Conservation (phyloP, 2,797 vertebrate genomes). For the Poecilia wingei region DNA sequence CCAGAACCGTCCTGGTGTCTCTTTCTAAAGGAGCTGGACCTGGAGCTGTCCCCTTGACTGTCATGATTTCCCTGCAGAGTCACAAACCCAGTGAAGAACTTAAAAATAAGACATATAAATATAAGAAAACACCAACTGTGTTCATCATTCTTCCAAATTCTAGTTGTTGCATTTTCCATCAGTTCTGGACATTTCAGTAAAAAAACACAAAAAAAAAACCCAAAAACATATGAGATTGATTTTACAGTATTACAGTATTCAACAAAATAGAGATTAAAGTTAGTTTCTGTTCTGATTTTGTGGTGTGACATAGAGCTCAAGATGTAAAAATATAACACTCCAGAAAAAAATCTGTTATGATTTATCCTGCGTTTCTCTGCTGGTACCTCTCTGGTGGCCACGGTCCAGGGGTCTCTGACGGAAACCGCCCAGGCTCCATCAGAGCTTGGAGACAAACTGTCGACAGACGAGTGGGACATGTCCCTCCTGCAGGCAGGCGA, state of each 20-base stretch:
- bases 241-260: neutral
- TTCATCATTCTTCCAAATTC: neutral
- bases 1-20: constrained; percentile 71
- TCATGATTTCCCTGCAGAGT: constrained; percentile 55
- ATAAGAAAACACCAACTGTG: neutral
- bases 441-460: constrained; percentile 65
- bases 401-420: constrained; percentile 50
- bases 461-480: constrained; percentile 52
- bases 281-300: neutral
- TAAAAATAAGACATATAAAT: neutral
- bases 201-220: neutral
- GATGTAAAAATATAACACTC: neutral
- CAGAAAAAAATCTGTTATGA: neutral
- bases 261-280: neutral
- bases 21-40: constrained; percentile 75
- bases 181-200: neutral
- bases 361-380: neutral
- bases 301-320: neutral
- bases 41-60: constrained; percentile 63
- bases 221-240: neutral
- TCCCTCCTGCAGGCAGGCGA: constrained; percentile 50
- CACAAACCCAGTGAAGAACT: neutral
- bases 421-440: constrained; percentile 52
- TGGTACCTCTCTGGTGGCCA: constrained; percentile 66
- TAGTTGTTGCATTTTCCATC: neutral